These are phyloP conservation scores for Oxyura jamaicensis DNA, from an alignment of 2,113 vertebrate genomes.

Conservation along the genomic window DNA sequence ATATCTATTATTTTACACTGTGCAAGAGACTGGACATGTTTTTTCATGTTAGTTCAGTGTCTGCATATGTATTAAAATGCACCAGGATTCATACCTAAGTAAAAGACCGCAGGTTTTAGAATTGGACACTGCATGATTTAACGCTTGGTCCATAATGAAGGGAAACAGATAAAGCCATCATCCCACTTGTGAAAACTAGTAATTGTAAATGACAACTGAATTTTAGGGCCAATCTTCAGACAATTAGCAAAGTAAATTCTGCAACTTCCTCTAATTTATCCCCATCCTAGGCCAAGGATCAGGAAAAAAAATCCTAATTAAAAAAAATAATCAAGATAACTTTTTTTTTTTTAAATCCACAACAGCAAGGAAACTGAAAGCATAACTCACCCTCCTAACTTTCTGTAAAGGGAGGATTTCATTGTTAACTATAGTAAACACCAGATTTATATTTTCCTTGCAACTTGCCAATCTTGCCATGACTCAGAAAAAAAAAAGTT, in stretches of 20 bases:
- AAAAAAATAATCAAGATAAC: not conserved
- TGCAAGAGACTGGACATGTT: not conserved
- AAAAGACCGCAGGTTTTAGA: not conserved
- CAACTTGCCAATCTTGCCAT: not conserved
- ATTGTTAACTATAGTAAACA: slow-evolving; percentile 13
- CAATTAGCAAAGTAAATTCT: not conserved
- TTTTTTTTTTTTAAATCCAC: not conserved
- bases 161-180: not conserved
- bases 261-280: not conserved
- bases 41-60: not conserved
- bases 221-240: not conserved
- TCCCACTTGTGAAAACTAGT: not conserved
- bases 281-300: not conserved
- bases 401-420: not conserved
- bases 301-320: not conserved
- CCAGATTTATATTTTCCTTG: slow-evolving; percentile 1
- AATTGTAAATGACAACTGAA: not conserved
- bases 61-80: not conserved
- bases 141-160: not conserved
- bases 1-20: not conserved
- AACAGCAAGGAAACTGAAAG: not conserved
- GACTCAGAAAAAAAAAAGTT: not conserved
- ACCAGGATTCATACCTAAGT: not conserved
- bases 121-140: not conserved
- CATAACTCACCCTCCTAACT: not conserved